These are phyloP conservation scores for Ariolimax columbianus DNA, from an alignment of 2,888 invertebrate genomes.

Conservation along the genomic window DNA sequence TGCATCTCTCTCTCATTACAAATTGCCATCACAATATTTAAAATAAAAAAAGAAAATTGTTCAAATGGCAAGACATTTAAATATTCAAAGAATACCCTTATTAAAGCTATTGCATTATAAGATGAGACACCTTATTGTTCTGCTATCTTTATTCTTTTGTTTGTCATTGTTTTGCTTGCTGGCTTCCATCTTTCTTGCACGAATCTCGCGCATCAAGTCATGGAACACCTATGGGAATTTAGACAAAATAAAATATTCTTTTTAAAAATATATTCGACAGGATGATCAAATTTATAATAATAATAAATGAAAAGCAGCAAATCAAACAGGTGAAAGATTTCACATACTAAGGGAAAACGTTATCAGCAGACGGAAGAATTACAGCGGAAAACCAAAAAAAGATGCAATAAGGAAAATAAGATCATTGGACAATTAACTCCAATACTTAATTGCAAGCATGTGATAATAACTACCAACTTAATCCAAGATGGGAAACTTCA, in stretches of 20 bases:
- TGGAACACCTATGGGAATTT: conserved; percentile 91
- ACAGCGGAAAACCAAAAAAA: no score
- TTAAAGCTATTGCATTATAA: conserved; percentile 62
- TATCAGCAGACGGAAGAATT: no score
- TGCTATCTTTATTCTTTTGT: conserved; percentile 69
- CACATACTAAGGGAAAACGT: no score
- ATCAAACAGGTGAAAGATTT: no score
- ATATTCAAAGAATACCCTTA: background rate
- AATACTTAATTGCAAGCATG: no score
- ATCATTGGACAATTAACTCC: no score
- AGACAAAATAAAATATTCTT: background rate
- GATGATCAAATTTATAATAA: no score
- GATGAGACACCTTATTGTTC: conserved; percentile 74
- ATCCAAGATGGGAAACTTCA: no score
- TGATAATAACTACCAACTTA: no score
- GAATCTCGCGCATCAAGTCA: conserved; percentile 99
- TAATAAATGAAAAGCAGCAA: no score
- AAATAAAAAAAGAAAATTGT: background rate
- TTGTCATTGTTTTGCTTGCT: conserved; percentile 74
- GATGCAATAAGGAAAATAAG: no score
- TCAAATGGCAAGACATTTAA: background rate
- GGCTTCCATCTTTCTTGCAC: conserved; percentile 87
- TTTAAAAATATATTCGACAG: no score
- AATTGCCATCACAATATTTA: background rate
- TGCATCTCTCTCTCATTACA: background rate